Conservation (phyloP, 2,797 vertebrate genomes). For the Florisuga fusca region DNA sequence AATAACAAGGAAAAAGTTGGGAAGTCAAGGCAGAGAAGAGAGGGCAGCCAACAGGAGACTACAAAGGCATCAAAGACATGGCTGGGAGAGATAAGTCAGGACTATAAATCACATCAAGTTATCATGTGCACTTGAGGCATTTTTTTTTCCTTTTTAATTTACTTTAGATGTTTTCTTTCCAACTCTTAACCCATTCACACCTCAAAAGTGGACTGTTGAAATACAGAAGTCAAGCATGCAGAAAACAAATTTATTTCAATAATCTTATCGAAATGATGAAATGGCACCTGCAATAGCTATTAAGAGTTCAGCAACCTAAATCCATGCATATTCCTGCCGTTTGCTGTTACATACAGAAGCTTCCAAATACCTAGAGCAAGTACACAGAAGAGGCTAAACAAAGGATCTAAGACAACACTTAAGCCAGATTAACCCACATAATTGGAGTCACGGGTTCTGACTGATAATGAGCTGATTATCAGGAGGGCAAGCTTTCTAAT, state of each 20-base stretch:
- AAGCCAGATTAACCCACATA: background rate
- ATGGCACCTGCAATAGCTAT: background rate
- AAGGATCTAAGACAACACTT: background rate
- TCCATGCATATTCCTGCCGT: background rate
- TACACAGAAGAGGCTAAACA: background rate
- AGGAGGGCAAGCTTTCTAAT: background rate
- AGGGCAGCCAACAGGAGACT: background rate
- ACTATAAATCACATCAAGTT: background rate
- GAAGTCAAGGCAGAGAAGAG: background rate
- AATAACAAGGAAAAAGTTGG: background rate
- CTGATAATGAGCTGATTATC: background rate
- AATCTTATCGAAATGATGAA: background rate
- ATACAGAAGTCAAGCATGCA: background rate
- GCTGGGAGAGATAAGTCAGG: background rate
- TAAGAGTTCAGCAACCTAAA: background rate
- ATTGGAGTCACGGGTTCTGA: background rate
- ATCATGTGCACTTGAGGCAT: background rate
- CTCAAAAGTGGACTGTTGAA: background rate
- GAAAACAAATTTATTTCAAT: background rate
- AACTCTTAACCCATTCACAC: background rate
- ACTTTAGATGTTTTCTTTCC: background rate
- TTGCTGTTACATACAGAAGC: background rate
- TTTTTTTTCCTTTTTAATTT: background rate
- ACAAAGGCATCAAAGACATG: background rate
- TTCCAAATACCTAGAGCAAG: slow-evolving; percentile 1